Base-by-base conservation (phyloP, 2,888 invertebrate species). In the Acleris cristana region DNA sequence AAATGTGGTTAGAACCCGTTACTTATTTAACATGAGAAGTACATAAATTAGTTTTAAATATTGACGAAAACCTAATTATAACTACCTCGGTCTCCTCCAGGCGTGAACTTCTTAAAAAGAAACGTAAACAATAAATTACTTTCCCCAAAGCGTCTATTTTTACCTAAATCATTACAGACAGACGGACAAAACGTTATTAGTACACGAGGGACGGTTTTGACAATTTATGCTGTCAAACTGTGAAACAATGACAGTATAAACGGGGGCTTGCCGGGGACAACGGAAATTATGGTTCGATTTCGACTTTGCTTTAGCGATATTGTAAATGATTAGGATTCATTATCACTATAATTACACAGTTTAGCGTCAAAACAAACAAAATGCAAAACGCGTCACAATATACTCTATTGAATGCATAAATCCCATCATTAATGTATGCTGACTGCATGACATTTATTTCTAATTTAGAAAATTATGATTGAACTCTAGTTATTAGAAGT, bases 121-220 rank as follows among this genome's bases (percentile, higher is more conserved):
- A 58, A 63, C 23, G 26, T n/a, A 58, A 67, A 57, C 62, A 60
- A 64, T 70, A 63, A 65, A 68, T 69, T 60, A 64, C 64, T 64
- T 64, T 58, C 69, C 62, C 64, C 69, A 23, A 44, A 57, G 23
- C 40, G 55, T 65, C 69, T 67, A 70, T 69, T 72, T 70, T 69
- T 69, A 67, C 62, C 59, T 53, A 64, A 62, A 69, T 62, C 70
- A 64, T 70, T 62, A 59, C 61, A 45, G 58, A 80, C 78, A 79
- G 74, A 81, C 74, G 82, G 83, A 88, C 87, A 88, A 86, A 88
- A 85, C 80, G 81, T 88, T 86, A 86, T 90, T 89, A 88, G 85
- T 74, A 74, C 40, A 14, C 14, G 67, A 70, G 71, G 90, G 89
- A 81, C 76, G 79, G 76, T 74, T 73, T 74, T 72, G 75, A 84